Evolutionary conservation across 2,797 vertebrate genomes (phyloP).

Genomic region (Yasuhikotakia modesta): DNA sequence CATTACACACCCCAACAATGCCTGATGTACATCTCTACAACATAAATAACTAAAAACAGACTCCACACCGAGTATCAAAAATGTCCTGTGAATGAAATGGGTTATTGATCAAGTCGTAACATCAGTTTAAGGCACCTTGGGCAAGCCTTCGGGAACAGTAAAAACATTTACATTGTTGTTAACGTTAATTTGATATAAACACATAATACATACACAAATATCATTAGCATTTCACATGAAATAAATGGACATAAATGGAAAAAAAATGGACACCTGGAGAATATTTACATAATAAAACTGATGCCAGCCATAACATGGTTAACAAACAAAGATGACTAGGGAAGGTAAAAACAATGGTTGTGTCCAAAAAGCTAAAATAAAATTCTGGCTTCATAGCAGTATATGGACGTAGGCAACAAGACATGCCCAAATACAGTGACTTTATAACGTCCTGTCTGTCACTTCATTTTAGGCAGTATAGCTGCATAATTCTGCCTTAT

Average conservation of each 20-base stretch:
- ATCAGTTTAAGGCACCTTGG: neutral
- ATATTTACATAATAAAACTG: too few species aligned
- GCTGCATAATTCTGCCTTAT: too few species aligned
- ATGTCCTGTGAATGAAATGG: constrained; percentile 27
- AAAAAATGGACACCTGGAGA: too few species aligned
- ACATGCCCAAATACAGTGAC: too few species aligned
- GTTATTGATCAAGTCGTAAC: constrained; percentile 2
- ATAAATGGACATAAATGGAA: too few species aligned
- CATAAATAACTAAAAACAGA: constrained; percentile 17
- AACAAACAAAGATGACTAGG: neutral
- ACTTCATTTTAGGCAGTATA: too few species aligned
- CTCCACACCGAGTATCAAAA: constrained; percentile 15
- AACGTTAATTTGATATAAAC: too few species aligned
- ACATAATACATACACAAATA: too few species aligned
- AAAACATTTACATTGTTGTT: constrained; percentile 1
- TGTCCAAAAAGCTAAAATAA: neutral
- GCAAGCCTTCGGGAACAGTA: neutral
- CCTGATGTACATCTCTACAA: neutral
- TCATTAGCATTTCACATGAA: too few species aligned
- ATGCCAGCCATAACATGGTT: too few species aligned
- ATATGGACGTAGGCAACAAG: too few species aligned
- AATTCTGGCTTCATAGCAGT: neutral
- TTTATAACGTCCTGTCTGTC: too few species aligned
- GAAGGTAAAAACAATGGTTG: neutral
- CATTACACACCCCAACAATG: constrained; percentile 61